Evolutionary conservation across 2,113 vertebrate species (phyloP).

Genomic region (Lanius ludovicianus): DNA sequence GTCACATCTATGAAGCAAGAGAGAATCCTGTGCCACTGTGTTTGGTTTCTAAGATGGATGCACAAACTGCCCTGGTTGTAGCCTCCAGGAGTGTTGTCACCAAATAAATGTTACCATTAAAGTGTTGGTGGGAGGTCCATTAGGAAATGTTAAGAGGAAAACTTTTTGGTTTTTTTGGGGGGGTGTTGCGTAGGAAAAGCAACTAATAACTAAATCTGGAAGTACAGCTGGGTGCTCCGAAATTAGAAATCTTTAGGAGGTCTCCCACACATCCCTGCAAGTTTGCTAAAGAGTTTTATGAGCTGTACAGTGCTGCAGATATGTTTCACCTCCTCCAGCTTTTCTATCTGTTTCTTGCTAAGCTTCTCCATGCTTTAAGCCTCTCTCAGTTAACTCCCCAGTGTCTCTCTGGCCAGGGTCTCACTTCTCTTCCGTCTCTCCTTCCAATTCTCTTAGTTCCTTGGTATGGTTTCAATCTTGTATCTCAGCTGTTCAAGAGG

Average conservation of each 20-base stretch:
- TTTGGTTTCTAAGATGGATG: not conserved
- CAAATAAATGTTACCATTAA: slow-evolving; percentile 30
- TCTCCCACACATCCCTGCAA: slow-evolving; percentile 30
- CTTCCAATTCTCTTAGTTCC: not conserved
- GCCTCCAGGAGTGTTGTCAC: slow-evolving; percentile 25
- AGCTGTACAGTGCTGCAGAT: slow-evolving; percentile 1
- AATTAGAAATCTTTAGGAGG: slow-evolving; percentile 38
- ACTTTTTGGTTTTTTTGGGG: not conserved
- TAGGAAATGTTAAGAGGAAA: slow-evolving; percentile 26
- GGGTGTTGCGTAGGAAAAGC: not conserved
- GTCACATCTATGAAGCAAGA: not conserved
- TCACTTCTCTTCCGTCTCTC: not conserved
- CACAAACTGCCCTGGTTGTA: not conserved
- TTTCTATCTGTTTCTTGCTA: not conserved
- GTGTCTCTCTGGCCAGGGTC: not conserved
- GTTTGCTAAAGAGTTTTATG: not conserved
- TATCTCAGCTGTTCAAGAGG: not conserved
- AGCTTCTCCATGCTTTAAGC: not conserved
- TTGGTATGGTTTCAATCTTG: not conserved
- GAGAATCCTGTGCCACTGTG: not conserved
- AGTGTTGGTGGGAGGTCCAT: slow-evolving; percentile 7
- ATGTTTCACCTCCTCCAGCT: slow-evolving; percentile 23
- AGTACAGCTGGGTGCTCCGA: slow-evolving; percentile 20
- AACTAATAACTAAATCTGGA: slow-evolving; percentile 38
- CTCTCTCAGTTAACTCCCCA: not conserved